phyloP scores from a whole-genome alignment of 2,888 invertebrate species.

The Leptura quadrifasciata region DNA sequence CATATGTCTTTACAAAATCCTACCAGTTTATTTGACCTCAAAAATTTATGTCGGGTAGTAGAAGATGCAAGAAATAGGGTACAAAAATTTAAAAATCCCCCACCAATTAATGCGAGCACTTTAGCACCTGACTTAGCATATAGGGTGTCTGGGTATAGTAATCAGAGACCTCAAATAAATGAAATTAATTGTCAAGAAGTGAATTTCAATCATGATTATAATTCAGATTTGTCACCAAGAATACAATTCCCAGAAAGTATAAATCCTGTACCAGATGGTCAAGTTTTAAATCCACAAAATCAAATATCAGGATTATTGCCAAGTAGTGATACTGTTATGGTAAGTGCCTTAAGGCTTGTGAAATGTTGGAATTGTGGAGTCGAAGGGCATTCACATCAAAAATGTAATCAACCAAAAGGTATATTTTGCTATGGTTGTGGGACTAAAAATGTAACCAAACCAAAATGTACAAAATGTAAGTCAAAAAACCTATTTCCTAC shows the following conservation, averaged over 20 bases:
- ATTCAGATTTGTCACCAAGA: not conserved
- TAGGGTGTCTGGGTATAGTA: too few relatives aligned
- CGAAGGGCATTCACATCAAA: not conserved
- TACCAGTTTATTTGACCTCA: not conserved
- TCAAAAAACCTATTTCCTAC: not conserved
- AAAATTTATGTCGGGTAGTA: not conserved
- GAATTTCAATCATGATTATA: too few relatives aligned
- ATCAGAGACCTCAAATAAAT: not conserved
- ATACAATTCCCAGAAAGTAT: not conserved
- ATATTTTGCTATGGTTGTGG: conserved; percentile 20
- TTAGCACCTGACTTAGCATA: conserved; percentile 1
- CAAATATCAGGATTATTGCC: too few relatives aligned
- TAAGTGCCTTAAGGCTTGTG: not conserved
- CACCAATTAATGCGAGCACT: not conserved
- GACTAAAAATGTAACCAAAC: not conserved
- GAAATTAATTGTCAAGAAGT: not conserved
- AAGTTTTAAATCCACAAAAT: too few relatives aligned
- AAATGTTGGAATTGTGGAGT: conserved; percentile 19
- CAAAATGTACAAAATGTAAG: not conserved
- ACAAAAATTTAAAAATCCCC: not conserved
- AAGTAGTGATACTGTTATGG: too few relatives aligned
- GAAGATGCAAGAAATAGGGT: not conserved
- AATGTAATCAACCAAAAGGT: conserved; percentile 5
- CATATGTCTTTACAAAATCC: not conserved
- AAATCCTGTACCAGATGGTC: not conserved